Percentiles rank a stretch among this genome's conserved stretches.
Conservation (phyloP, 92 coral and sea anemone species). For the Palythoa caribaeorum region DNA sequence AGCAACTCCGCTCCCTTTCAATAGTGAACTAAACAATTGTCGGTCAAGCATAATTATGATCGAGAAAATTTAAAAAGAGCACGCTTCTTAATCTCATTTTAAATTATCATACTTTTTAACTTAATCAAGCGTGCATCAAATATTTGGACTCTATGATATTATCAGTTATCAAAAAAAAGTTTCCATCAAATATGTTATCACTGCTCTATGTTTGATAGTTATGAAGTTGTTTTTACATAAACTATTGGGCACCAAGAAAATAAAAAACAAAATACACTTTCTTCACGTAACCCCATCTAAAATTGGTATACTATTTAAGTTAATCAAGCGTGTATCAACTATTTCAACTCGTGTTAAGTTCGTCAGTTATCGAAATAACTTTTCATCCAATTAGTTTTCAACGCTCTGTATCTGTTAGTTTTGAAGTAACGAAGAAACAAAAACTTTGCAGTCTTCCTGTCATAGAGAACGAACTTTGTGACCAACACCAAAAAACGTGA, state of each 20-base stretch:
- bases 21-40: background rate
- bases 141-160: background rate
- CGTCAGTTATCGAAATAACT: no score
- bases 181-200: background rate
- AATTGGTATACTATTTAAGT: background rate
- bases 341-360: background rate
- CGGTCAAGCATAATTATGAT: background rate
- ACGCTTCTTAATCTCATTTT: background rate
- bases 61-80: background rate
- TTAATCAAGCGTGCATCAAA: background rate
- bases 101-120: background rate
- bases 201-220: background rate
- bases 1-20: background rate
- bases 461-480: background rate
- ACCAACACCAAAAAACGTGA: constrained; percentile 12
- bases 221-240: background rate
- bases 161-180: no score
- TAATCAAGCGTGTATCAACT: background rate
- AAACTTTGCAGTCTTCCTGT: background rate
- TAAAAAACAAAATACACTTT: background rate
- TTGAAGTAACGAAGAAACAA: background rate
- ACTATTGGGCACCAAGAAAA: background rate
- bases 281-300: background rate
- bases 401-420: background rate
- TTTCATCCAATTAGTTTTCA: background rate